These are phyloP conservation scores for Oreonectes daqikongensis DNA, from an alignment of 2,797 vertebrate genomes.

Conservation along the genomic window DNA sequence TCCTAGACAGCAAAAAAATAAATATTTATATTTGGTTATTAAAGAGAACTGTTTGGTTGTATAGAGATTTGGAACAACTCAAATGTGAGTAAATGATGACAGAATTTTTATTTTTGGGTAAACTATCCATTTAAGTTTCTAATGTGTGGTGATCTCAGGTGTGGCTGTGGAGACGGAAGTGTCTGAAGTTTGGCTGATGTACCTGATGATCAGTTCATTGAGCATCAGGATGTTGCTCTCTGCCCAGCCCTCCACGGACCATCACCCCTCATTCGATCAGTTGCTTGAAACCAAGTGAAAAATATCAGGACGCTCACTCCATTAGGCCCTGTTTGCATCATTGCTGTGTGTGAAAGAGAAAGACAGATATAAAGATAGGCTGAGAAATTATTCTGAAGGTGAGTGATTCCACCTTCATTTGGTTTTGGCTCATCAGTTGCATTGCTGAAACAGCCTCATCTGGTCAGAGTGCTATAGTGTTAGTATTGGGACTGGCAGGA, in stretches of 20 bases:
- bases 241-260: conserved; percentile 17
- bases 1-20: background rate
- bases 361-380: background rate
- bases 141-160: background rate
- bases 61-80: no score
- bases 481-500: background rate
- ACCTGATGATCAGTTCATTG: conserved; percentile 24
- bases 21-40: no score
- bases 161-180: conserved; percentile 14
- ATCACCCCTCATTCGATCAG: conserved; percentile 50
- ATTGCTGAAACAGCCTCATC: background rate
- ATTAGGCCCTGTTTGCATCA: conserved; percentile 10
- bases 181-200: background rate
- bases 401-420: background rate
- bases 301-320: conserved; percentile 26
- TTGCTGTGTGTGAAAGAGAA: background rate
- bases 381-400: background rate
- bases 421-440: background rate
- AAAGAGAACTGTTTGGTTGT: no score
- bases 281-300: conserved; percentile 51
- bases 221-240: conserved; percentile 14
- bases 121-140: no score
- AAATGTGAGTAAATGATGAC: no score
- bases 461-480: background rate
- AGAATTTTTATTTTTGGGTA: no score